Percentiles rank a stretch among this genome's conserved stretches.
These are phyloP conservation scores for Synergus laeviventris DNA, from an alignment of 2,888 invertebrate genomes.

Conservation along the genomic window DNA sequence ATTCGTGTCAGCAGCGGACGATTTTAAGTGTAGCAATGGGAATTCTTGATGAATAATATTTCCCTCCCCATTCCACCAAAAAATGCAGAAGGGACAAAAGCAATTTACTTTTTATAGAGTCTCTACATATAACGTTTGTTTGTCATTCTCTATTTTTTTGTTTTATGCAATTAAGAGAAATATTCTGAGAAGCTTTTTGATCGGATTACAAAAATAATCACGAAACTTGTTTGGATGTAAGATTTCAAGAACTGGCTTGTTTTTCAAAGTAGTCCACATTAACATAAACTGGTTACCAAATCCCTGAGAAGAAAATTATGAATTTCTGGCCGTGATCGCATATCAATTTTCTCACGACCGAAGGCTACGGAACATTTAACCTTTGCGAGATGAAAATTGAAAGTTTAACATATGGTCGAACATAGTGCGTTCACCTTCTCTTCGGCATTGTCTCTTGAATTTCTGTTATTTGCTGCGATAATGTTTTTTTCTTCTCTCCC, in stretches of 20 bases:
- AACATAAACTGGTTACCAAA: conserved; percentile 24
- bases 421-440: conserved; percentile 60
- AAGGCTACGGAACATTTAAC: conserved; percentile 25
- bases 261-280: conserved; percentile 1
- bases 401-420: conserved; percentile 40
- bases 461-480: conserved; percentile 55
- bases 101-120: background rate
- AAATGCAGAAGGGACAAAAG: background rate
- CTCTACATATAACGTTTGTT: background rate
- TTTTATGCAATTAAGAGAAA: background rate
- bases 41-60: background rate
- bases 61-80: background rate
- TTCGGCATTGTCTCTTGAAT: conserved; percentile 52
- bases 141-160: background rate
- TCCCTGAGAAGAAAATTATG: conserved; percentile 4
- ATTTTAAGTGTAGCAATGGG: background rate
- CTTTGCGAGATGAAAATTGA: conserved; percentile 38
- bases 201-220: conserved; percentile 1
- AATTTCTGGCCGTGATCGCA: background rate
- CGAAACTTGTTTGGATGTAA: conserved; percentile 12
- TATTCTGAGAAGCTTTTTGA: background rate
- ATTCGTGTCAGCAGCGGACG: background rate
- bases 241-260: conserved; percentile 6
- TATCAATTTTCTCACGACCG: conserved; percentile 22
- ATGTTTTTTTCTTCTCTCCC: conserved; percentile 41